Conservation (phyloP, 2,797 vertebrate species). For the Scarus forsteni region DNA sequence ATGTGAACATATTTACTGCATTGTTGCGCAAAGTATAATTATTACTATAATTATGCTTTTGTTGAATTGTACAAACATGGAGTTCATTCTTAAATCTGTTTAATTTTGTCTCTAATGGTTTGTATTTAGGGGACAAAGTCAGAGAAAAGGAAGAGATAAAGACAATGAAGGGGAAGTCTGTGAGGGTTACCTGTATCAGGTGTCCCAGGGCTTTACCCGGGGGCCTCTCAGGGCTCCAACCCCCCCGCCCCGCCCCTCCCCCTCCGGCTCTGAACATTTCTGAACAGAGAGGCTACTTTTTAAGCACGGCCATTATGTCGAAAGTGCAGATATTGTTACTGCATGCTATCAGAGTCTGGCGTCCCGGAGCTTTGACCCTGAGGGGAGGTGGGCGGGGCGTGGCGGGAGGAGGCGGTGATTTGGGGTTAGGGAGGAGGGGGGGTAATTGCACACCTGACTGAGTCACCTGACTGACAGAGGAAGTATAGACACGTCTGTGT, state of each 20-base stretch:
- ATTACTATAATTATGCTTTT: constrained; percentile 12
- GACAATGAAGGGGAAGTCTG: constrained; percentile 72
- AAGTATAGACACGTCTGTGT: constrained; percentile 68
- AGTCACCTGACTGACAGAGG: constrained; percentile 74
- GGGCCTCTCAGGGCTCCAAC: constrained; percentile 65
- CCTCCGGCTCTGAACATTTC: constrained; percentile 51
- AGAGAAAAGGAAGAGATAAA: constrained; percentile 61
- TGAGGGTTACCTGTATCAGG: constrained; percentile 80
- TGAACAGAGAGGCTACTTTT: constrained; percentile 75
- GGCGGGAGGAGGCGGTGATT: constrained; percentile 43
- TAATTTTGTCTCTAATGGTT: constrained; percentile 38
- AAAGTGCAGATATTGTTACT: constrained; percentile 81
- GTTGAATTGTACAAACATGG: constrained; percentile 1
- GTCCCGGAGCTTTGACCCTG: constrained; percentile 71
- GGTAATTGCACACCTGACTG: constrained; percentile 78
- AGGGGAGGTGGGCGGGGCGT: constrained; percentile 5
- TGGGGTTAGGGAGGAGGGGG: constrained; percentile 23
- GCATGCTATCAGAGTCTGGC: constrained; percentile 78
- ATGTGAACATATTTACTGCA: constrained; percentile 9
- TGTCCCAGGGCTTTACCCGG: constrained; percentile 82
- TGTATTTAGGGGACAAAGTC: constrained; percentile 35
- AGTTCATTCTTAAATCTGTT: constrained; percentile 2
- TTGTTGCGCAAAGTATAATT: constrained; percentile 26
- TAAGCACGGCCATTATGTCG: constrained; percentile 73
- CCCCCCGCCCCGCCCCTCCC: constrained; percentile 31